phyloP scores from a whole-genome alignment of 2,113 vertebrate species.

The Hydrochoerus hydrochaeris region DNA sequence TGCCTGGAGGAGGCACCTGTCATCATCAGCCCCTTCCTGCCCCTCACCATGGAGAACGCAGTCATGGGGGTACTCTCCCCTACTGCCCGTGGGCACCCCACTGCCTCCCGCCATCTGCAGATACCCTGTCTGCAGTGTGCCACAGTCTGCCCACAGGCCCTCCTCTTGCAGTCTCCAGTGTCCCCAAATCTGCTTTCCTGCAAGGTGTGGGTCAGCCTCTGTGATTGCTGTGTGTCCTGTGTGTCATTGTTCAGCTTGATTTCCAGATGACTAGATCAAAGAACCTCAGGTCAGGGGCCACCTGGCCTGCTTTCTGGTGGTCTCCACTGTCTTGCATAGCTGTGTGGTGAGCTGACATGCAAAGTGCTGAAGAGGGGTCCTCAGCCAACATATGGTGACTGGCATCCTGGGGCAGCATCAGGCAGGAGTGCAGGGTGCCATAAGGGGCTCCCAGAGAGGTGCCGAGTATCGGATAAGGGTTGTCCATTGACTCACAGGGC shows the following conservation, averaged over 20 bases:
- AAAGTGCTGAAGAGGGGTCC: background rate
- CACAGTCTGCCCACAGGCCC: fast-evolving
- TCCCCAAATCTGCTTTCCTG: background rate
- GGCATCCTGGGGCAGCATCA: background rate
- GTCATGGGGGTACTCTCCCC: background rate
- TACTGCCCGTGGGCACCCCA: fast-evolving
- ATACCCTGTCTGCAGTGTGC: background rate
- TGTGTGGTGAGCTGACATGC: background rate
- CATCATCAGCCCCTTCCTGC: fast-evolving
- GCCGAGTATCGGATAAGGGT: background rate
- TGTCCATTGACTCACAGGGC: conserved; percentile 13
- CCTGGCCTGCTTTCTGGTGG: background rate
- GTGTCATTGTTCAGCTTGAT: background rate
- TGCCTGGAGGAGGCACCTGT: too few relatives aligned
- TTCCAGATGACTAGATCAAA: background rate
- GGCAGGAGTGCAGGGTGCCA: background rate
- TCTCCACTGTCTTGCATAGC: too few relatives aligned
- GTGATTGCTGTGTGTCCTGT: too few relatives aligned
- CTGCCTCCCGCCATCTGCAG: fast-evolving
- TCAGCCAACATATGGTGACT: background rate
- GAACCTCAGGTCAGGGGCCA: background rate
- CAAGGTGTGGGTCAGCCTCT: too few relatives aligned
- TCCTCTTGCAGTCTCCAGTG: fast-evolving
- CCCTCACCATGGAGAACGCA: fast-evolving
- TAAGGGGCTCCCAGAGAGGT: fast-evolving